Conservation (phyloP, 2,113 vertebrate genomes). For the Elgaria multicarinata region DNA sequence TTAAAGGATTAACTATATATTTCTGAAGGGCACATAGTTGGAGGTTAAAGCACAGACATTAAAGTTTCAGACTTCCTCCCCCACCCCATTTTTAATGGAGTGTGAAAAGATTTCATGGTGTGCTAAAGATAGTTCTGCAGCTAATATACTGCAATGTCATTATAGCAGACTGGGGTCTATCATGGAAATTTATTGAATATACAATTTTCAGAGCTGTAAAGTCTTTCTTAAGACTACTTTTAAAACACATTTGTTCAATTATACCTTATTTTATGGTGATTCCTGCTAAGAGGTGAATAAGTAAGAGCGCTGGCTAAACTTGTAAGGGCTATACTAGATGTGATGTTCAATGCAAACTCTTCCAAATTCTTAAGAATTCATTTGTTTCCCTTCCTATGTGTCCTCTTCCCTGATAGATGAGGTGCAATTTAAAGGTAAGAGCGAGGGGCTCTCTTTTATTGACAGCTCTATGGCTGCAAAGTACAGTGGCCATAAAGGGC, state of each 20-base stretch:
- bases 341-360: background rate
- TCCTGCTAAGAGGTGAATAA: background rate
- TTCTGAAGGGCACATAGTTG: conserved; percentile 46
- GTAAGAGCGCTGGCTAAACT: conserved; percentile 5
- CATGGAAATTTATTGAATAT: conserved; percentile 14
- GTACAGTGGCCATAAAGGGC: too few species aligned
- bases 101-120: conserved; percentile 44
- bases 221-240: background rate
- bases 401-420: too few species aligned
- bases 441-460: too few species aligned
- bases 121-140: conserved; percentile 46
- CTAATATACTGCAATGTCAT: conserved; percentile 6
- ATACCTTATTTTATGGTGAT: conserved; percentile 10
- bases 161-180: background rate
- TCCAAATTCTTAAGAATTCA: background rate
- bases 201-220: background rate
- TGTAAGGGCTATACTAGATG: background rate
- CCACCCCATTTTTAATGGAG: conserved; percentile 34
- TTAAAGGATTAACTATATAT: conserved; percentile 41
- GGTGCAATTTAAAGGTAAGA: too few species aligned
- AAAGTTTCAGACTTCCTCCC: conserved; percentile 35
- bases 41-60: conserved; percentile 41
- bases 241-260: background rate
- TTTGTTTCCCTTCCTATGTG: too few species aligned
- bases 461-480: too few species aligned